Conservation (phyloP, 2,113 vertebrate genomes). For the Sylvia atricapilla region DNA sequence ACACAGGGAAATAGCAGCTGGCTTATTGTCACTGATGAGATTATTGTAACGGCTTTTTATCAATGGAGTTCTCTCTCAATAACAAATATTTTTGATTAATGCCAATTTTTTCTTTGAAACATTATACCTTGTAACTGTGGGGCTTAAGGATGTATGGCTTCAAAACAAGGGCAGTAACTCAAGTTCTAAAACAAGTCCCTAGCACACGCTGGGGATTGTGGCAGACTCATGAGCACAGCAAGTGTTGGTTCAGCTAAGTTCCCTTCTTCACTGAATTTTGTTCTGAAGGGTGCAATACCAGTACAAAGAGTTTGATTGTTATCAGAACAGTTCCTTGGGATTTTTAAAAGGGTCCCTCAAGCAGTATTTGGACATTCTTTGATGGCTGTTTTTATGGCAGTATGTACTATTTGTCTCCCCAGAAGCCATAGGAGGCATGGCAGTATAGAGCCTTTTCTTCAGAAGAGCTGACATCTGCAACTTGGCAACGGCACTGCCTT, state of each 20-base stretch:
- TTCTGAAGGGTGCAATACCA: not conserved
- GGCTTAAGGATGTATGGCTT: not conserved
- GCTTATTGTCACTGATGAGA: not conserved
- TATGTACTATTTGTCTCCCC: not conserved
- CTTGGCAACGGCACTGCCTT: not conserved
- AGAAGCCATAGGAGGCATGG: not conserved
- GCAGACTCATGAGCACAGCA: not conserved
- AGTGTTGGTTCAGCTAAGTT: not conserved
- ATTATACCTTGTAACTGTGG: rapidly evolving
- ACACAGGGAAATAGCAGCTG: not conserved
- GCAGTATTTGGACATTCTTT: not conserved
- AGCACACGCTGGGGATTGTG: not conserved
- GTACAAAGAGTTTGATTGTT: not conserved
- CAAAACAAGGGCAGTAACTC: not conserved
- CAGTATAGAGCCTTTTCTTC: not conserved
- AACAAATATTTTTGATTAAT: not conserved
- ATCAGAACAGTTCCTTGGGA: not conserved
- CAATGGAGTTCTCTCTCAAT: not conserved
- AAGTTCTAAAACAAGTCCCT: not conserved
- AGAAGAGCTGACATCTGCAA: not conserved
- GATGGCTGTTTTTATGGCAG: not conserved
- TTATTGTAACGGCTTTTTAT: not conserved
- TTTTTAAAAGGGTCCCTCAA: not conserved
- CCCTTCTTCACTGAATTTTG: not conserved
- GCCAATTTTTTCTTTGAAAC: not conserved